Base-by-base conservation (phyloP, 2,797 vertebrate genomes). In the Thamnophis elegans region DNA sequence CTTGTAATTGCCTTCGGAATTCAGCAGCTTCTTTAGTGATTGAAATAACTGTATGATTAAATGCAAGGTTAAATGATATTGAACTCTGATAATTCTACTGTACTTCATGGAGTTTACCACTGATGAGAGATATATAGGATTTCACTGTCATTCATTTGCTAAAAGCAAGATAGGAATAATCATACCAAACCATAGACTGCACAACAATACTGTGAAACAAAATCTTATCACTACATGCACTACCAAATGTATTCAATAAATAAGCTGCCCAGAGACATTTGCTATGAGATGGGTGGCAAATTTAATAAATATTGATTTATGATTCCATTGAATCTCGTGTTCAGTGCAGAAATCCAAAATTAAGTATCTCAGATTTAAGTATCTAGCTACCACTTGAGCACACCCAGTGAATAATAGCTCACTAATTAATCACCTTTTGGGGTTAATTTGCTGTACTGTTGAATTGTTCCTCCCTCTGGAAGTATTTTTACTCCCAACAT, bases 1-100 rank as follows among this genome's bases (percentile, higher is more conserved):
- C 88, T 92, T 95, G 94, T 89, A 87, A 89, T 55, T 36, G 26
- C 56, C 26, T 92, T 78, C 28, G 92, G 8, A 85, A 26, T 92
- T 14, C 14, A 86, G 9, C 18, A 32, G 51, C 62, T 56, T 32
- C 6, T 68, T 65, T 93, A 60, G 26, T 85, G 78, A 91, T 93
- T 36, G 26, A 58, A 86, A 65, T 51, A 36, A 51, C 14, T 22
- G 2, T 36, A 13, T 10, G 55, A 94, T 86, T 93, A 73, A 94
- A 87, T 3, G 92, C 59, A 93, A 90, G 58, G 26, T 14, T 36
- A 91, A 32, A 9, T 73, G 78, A 3, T 14, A 91, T 62, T 85
- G 82, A 78, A 42, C 73, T 78, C 20, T 47, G 18, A 1, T 78
- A 28, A 60, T 60, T 25, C 56, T 42, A 18, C 16, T 53, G 51